Conservation (phyloP, 1,140 invertebrate genomes). For the Andrena cerasifolii region DNA sequence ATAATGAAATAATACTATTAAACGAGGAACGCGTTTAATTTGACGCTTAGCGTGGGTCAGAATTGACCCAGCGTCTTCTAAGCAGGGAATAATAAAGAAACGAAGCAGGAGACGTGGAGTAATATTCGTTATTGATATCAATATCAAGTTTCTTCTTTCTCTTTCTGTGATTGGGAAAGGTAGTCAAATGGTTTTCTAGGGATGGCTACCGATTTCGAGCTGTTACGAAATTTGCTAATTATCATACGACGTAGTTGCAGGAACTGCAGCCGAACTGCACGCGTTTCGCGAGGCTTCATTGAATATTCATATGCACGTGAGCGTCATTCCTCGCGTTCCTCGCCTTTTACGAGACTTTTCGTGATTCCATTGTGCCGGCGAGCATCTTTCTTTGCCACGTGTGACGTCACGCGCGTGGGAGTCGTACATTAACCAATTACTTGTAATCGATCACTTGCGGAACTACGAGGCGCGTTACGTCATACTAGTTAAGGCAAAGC, state of each 20-base stretch:
- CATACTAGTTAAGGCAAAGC: no score
- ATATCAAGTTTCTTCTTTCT: no score
- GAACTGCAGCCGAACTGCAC: conserved; percentile 9
- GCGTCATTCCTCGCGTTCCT: conserved; percentile 52
- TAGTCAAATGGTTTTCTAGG: background rate
- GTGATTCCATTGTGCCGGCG: conserved; percentile 20
- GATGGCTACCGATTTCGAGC: no score
- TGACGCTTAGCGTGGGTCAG: no score
- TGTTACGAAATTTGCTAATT: conserved; percentile 9
- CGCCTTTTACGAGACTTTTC: conserved; percentile 70
- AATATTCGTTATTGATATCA: no score
- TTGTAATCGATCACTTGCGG: no score
- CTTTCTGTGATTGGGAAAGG: background rate
- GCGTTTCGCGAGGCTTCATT: background rate
- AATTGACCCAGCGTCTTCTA: no score
- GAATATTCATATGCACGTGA: conserved; percentile 18
- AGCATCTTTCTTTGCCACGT: background rate
- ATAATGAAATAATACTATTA: no score
- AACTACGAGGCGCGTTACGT: no score
- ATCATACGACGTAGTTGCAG: background rate
- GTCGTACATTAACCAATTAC: background rate
- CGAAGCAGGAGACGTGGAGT: no score
- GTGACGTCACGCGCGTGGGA: conserved; percentile 4
- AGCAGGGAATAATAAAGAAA: no score
- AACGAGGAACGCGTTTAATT: no score